Percentiles rank a stretch among this genome's conserved stretches.
Conservation (phyloP, 2,797 vertebrate genomes). For the Syndactyla subalaris region DNA sequence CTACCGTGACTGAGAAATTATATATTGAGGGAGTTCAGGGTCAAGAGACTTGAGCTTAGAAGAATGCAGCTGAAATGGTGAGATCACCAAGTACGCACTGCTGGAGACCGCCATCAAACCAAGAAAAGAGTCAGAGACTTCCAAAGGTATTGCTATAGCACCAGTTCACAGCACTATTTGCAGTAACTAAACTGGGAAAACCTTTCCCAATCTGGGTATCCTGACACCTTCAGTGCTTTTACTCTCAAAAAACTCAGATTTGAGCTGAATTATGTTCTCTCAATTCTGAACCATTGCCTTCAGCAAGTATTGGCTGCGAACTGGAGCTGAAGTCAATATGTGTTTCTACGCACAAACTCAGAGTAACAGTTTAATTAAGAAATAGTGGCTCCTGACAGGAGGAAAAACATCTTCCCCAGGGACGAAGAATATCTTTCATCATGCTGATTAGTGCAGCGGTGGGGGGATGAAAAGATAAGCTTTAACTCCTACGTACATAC, state of each 20-base stretch:
- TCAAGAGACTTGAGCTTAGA: background rate
- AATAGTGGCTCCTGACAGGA: background rate
- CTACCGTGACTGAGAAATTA: background rate
- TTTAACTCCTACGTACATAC: background rate
- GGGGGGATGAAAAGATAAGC: background rate
- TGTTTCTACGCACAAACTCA: accelerated
- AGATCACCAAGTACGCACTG: background rate
- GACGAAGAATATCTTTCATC: background rate
- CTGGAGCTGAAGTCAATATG: accelerated
- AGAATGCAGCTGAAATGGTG: background rate
- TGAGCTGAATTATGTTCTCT: background rate
- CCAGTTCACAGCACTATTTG: background rate
- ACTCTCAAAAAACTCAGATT: background rate
- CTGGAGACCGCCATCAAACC: background rate
- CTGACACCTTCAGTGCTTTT: background rate
- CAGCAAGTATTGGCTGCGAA: background rate
- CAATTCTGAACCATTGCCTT: background rate
- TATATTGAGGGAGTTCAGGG: background rate
- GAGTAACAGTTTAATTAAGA: background rate
- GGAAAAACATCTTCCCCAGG: background rate
- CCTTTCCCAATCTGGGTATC: background rate
- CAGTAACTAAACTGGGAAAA: background rate
- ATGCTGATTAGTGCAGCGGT: accelerated
- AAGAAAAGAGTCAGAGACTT: background rate
- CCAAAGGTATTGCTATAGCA: background rate